phyloP scores from a whole-genome alignment of 2,797 vertebrate species.

The Esox lucius region DNA sequence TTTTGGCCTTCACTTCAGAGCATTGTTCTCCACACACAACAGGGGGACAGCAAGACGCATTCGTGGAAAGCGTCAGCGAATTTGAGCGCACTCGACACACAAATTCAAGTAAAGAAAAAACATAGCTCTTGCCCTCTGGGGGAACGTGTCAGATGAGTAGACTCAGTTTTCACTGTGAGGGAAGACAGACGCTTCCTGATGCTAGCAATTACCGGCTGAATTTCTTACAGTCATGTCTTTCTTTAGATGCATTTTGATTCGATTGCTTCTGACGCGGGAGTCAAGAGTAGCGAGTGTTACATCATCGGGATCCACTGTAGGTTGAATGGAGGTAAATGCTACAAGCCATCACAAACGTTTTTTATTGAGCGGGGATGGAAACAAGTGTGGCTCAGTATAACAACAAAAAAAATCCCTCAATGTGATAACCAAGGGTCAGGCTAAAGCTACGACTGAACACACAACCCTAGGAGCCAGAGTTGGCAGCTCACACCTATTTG shows the following conservation, averaged over 20 bases:
- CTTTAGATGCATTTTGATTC: slow-evolving; percentile 14
- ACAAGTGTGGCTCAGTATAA: no score
- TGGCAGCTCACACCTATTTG: no score
- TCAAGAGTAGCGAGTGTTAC: slow-evolving; percentile 31
- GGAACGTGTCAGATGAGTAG: slow-evolving; percentile 31
- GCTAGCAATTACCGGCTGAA: slow-evolving; percentile 38
- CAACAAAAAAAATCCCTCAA: no score
- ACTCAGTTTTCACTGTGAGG: slow-evolving; percentile 37
- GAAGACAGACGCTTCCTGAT: slow-evolving; percentile 42
- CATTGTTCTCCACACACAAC: slow-evolving; percentile 26
- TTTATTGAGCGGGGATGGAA: no score
- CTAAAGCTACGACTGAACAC: no score
- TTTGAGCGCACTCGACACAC: slow-evolving; percentile 25
- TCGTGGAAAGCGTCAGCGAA: slow-evolving; percentile 23
- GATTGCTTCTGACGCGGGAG: slow-evolving; percentile 8
- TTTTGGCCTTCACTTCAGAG: slow-evolving; percentile 33
- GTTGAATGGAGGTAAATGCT: neutral
- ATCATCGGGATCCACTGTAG: slow-evolving; percentile 2
- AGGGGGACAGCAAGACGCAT: slow-evolving; percentile 13
- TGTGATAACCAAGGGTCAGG: no score
- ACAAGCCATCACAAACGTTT: no score
- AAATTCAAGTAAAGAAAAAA: slow-evolving; percentile 32
- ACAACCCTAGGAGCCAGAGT: no score
- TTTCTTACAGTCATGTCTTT: slow-evolving; percentile 17
- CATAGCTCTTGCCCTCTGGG: slow-evolving; percentile 24